Percentiles rank a stretch among this genome's conserved stretches.
Conservation (phyloP, 2,797 vertebrate genomes). For the Pogonophryne albipinna region DNA sequence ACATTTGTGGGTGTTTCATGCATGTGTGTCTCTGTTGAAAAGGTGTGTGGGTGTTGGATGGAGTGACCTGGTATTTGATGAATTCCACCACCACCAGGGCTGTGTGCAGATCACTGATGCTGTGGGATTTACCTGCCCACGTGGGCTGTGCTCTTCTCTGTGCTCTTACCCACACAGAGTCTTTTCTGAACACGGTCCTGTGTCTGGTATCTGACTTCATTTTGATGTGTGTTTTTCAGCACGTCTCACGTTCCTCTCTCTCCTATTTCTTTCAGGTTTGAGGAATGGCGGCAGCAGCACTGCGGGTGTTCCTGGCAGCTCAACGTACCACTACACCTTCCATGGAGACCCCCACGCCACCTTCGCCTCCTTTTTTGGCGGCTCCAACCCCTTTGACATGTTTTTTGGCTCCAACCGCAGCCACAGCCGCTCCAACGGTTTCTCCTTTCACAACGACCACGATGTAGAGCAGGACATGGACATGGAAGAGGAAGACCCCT, state of each 20-base stretch:
- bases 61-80: constrained; percentile 60
- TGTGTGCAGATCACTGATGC: constrained; percentile 63
- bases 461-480: constrained; percentile 86
- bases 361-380: constrained; percentile 98
- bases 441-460: constrained; percentile 79
- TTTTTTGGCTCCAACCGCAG: constrained; percentile 94
- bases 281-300: constrained; percentile 94
- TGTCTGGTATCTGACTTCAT: constrained; percentile 40
- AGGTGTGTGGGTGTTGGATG: constrained; percentile 40
- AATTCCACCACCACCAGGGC: constrained; percentile 42
- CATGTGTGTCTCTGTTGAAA: constrained; percentile 33
- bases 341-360: constrained; percentile 98
- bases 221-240: constrained; percentile 31
- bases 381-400: constrained; percentile 98
- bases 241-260: constrained; percentile 27
- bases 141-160: constrained; percentile 40
- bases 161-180: constrained; percentile 35
- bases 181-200: constrained; percentile 38
- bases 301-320: constrained; percentile 90
- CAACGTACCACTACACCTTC: constrained; percentile 96
- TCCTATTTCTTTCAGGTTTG: constrained; percentile 84
- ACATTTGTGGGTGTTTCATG: constrained; percentile 55
- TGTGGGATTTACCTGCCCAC: constrained; percentile 67
- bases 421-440: constrained; percentile 89
- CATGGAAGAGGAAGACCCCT: constrained; percentile 92